Conservation (phyloP, 1,140 invertebrate species). For the Hylyphantes graminicola region DNA sequence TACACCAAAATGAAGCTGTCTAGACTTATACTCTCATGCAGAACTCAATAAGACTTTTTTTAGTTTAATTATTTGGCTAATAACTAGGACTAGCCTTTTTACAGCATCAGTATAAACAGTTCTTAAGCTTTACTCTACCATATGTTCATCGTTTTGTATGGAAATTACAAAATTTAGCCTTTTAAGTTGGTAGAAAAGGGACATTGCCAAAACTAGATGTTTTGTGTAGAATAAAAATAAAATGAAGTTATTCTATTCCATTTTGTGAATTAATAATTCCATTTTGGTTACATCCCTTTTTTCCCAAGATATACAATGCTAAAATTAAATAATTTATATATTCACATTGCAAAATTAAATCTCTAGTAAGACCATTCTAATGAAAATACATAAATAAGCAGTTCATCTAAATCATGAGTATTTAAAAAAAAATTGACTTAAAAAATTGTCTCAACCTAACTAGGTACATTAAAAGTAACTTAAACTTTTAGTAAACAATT, state of each 20-base stretch:
- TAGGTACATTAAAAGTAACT: background rate
- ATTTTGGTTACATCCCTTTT: background rate
- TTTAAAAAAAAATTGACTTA: background rate
- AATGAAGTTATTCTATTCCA: no score
- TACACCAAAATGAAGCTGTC: conserved; percentile 51
- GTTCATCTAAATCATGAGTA: background rate
- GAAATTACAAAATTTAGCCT: no score
- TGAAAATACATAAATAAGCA: background rate
- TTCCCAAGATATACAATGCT: background rate
- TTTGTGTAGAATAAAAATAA: no score
- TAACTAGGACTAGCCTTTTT: conserved; percentile 39
- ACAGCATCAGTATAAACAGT: conserved; percentile 8
- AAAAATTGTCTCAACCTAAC: background rate
- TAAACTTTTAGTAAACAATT: background rate
- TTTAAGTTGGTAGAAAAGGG: no score
- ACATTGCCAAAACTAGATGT: no score
- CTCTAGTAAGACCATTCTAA: background rate
- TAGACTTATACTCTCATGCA: conserved; percentile 45
- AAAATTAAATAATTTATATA: background rate
- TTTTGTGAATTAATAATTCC: no score
- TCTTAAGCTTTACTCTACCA: background rate
- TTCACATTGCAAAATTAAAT: background rate
- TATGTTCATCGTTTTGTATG: no score
- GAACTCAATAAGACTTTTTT: conserved; percentile 22
- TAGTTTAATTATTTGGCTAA: conserved; percentile 25